A percentile compares a stretch with the other conserved stretches of the same genome.
phyloP scores from a whole-genome alignment of 2,888 invertebrate genomes.

The Caenorhabditis sp. region DNA sequence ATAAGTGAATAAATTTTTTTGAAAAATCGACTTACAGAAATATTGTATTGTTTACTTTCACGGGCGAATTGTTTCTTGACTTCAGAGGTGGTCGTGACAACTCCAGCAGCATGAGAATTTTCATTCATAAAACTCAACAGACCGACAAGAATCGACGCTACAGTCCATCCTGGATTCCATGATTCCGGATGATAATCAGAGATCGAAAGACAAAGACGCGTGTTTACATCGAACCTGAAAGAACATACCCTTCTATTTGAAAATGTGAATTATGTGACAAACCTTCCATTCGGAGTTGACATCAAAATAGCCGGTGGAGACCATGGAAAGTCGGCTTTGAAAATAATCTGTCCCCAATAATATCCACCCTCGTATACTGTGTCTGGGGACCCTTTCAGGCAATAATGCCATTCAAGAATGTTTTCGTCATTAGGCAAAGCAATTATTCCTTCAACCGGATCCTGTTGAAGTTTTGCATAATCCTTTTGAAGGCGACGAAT shows the following conservation, averaged over 20 bases:
- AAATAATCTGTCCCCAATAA: conserved; percentile 91
- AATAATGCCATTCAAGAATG: conserved; percentile 97
- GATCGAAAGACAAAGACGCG: conserved; percentile 86
- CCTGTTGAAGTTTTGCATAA: conserved; percentile 86
- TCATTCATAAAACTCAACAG: conserved; percentile 79
- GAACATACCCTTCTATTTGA: not conserved
- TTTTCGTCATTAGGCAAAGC: conserved; percentile 88
- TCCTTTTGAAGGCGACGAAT: conserved; percentile 90
- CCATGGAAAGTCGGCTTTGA: conserved; percentile 77
- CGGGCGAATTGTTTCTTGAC: conserved; percentile 73
- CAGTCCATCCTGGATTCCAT: conserved; percentile 98
- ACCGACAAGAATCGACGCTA: conserved; percentile 84
- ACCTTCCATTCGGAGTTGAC: conserved; percentile 89
- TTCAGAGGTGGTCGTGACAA: conserved; percentile 73
- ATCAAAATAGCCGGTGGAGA: conserved; percentile 67
- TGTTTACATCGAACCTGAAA: conserved; percentile 58
- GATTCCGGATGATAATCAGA: conserved; percentile 96
- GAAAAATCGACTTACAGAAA: conserved; percentile 74
- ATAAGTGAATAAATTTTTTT: no score
- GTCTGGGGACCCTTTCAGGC: conserved; percentile 91
- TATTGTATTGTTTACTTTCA: conserved; percentile 83
- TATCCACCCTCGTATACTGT: conserved; percentile 88
- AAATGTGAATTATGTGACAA: not conserved
- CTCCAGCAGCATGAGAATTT: conserved; percentile 91
- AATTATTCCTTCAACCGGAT: conserved; percentile 53